Evolutionary conservation across 2,113 vertebrate species (phyloP).

Genomic region (Protobothrops mucrosquamatus): DNA sequence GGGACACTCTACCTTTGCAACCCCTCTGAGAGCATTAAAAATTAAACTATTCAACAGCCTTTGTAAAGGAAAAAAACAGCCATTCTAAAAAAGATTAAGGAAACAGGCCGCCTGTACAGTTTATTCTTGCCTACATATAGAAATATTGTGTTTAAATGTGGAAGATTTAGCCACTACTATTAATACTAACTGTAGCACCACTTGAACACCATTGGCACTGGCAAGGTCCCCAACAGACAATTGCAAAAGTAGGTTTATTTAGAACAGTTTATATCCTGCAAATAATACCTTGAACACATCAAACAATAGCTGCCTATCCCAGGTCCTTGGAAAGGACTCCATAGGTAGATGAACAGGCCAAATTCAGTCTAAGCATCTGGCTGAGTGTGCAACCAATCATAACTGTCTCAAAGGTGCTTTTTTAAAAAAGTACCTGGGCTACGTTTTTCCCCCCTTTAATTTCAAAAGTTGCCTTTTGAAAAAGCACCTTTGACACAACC

Average conservation of each 20-base stretch:
- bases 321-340: not conserved
- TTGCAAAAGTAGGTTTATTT: not conserved
- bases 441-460: too few species aligned
- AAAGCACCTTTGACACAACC: not conserved
- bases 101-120: not conserved
- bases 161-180: not conserved
- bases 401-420: not conserved
- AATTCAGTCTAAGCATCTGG: not conserved
- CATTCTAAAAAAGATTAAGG: not conserved
- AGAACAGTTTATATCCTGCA: not conserved
- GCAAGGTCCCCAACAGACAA: not conserved
- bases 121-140: not conserved
- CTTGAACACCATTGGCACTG: not conserved
- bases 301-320: not conserved
- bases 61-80: not conserved
- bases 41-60: not conserved
- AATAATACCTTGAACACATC: not conserved
- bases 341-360: not conserved
- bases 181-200: not conserved
- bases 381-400: rapidly evolving
- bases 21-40: not conserved
- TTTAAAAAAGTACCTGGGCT: not conserved
- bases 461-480: not conserved
- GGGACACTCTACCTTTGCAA: not conserved
- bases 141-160: not conserved